These are phyloP conservation scores for Boulengeromyrus knoepffleri DNA, from an alignment of 2,113 vertebrate genomes.

Conservation along the genomic window DNA sequence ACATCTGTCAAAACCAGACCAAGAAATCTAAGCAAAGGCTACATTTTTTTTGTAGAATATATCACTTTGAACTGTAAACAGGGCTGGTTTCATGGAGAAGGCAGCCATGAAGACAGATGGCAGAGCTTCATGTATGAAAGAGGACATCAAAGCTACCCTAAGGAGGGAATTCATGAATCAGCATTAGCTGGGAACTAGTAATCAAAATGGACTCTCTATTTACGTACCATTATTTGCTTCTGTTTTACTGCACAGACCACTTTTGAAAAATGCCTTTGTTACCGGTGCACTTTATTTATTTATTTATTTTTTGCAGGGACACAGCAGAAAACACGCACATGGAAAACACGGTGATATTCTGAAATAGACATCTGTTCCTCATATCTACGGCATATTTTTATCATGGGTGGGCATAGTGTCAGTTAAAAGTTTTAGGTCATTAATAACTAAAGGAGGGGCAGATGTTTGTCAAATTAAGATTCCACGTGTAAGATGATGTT, in stretches of 20 bases:
- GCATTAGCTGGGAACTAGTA: background rate
- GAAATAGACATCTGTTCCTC: background rate
- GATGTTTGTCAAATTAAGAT: slow-evolving; percentile 46
- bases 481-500: slow-evolving; percentile 38
- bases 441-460: slow-evolving; percentile 31
- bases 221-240: background rate
- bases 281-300: background rate
- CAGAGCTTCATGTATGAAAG: background rate
- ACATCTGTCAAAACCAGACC: background rate
- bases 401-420: background rate
- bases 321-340: background rate
- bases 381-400: background rate
- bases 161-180: background rate
- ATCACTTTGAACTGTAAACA: background rate
- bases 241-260: background rate
- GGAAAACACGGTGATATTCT: background rate
- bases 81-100: background rate
- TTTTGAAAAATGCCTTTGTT: background rate
- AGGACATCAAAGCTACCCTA: background rate
- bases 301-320: background rate
- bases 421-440: background rate
- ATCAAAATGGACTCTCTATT: background rate
- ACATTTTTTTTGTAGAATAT: background rate
- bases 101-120: background rate
- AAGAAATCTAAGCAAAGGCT: background rate